Percentiles rank a stretch among this genome's conserved stretches.
These are phyloP conservation scores for Sinocyclocheilus grahami DNA, from an alignment of 2,113 vertebrate genomes.

Conservation along the genomic window DNA sequence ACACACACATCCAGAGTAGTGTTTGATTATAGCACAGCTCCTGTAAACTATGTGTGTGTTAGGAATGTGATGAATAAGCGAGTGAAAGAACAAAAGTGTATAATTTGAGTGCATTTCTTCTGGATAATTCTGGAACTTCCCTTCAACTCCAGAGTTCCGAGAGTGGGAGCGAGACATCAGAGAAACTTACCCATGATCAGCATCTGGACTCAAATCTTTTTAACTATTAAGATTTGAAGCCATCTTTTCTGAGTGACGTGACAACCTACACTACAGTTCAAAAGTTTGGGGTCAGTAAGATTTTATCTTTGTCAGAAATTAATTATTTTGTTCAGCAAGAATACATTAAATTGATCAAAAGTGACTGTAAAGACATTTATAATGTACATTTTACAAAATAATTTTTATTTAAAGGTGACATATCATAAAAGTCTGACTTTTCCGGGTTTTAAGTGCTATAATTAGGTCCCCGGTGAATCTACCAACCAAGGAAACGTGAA, in stretches of 20 bases:
- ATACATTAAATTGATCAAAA: not conserved
- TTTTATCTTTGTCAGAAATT: not conserved
- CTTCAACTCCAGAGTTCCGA: not conserved
- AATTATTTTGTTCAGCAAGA: not conserved
- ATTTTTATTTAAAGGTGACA: too few relatives aligned
- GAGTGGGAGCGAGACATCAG: not conserved
- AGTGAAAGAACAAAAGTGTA: conserved; percentile 67
- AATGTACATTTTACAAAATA: too few relatives aligned
- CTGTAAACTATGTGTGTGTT: conserved; percentile 65
- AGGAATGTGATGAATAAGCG: conserved; percentile 73
- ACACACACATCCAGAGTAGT: conserved; percentile 55
- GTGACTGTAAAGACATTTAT: not conserved
- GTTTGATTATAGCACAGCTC: conserved; percentile 64
- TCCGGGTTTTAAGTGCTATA: too few relatives aligned
- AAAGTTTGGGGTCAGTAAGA: not conserved
- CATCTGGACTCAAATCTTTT: not conserved
- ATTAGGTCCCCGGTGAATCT: too few relatives aligned
- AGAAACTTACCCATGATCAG: not conserved
- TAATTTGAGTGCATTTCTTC: conserved; percentile 71
- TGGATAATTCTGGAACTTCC: conserved; percentile 6
- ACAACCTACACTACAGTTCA: not conserved
- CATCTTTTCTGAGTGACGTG: not conserved
- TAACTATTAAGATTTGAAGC: not conserved
- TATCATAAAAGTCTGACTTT: too few relatives aligned
- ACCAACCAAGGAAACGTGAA: too few relatives aligned